These are phyloP conservation scores for Heteromyza rotundicornis DNA, from an alignment of 2,888 invertebrate genomes.

Conservation along the genomic window DNA sequence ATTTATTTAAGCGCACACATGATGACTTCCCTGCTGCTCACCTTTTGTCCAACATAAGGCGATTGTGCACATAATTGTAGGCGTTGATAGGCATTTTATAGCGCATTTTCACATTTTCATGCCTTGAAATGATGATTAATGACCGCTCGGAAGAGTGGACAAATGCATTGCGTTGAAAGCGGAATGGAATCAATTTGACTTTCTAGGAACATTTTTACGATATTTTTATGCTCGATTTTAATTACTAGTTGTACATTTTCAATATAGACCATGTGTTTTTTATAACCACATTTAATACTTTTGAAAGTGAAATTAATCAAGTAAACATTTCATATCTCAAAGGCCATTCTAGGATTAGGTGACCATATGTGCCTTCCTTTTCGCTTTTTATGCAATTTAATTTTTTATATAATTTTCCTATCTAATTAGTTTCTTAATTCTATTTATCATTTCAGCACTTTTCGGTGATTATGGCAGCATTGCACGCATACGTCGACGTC, in stretches of 20 bases:
- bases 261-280: too few species aligned
- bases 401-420: neutral
- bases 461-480: slow-evolving; percentile 56
- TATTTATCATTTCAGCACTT: slow-evolving; percentile 44
- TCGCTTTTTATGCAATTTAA: neutral
- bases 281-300: neutral
- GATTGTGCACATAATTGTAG: slow-evolving; percentile 30
- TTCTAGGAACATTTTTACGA: too few species aligned
- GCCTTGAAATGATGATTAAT: slow-evolving; percentile 27
- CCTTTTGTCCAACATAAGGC: slow-evolving; percentile 31
- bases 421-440: neutral
- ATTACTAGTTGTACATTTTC: neutral
- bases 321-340: neutral
- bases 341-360: too few species aligned
- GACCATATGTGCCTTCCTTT: neutral
- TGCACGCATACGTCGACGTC: slow-evolving; percentile 56
- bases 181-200: too few species aligned
- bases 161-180: too few species aligned
- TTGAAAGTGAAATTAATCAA: neutral
- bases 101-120: slow-evolving; percentile 29
- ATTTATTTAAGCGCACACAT: too few species aligned
- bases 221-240: neutral
- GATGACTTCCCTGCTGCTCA: neutral
- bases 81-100: slow-evolving; percentile 30
- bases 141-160: too few species aligned